These are phyloP conservation scores for Archilochus colubris DNA, from an alignment of 2,113 vertebrate genomes.

Conservation along the genomic window DNA sequence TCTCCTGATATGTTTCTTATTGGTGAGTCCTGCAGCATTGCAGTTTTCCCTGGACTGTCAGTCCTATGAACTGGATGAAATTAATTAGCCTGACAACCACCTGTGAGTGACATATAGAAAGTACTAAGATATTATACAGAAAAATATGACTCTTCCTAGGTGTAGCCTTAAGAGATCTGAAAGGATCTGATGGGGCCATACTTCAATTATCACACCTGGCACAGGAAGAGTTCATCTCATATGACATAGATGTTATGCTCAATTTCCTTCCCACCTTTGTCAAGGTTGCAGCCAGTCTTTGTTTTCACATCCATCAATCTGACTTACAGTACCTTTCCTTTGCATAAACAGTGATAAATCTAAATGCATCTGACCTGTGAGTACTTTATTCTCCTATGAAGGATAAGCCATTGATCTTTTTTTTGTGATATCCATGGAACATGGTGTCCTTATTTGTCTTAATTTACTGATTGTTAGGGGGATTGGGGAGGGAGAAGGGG, in stretches of 20 bases:
- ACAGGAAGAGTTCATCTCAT: not conserved
- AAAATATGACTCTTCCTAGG: not conserved
- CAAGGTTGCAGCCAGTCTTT: not conserved
- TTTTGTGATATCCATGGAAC: not conserved
- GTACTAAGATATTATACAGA: not conserved
- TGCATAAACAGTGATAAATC: not conserved
- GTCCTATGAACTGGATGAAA: not conserved
- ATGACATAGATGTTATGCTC: not conserved
- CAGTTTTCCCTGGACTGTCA: not conserved
- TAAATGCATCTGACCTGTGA: not conserved
- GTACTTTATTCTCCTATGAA: not conserved
- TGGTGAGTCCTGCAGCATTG: not conserved
- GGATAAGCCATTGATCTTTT: not conserved
- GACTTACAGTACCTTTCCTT: not conserved
- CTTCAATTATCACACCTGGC: not conserved
- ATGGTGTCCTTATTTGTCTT: not conserved
- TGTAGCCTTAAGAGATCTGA: not conserved
- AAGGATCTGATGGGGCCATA: not conserved
- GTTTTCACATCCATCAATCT: not conserved
- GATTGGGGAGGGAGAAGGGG: rapidly evolving
- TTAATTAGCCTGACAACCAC: not conserved
- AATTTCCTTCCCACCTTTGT: not conserved
- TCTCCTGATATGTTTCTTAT: not conserved
- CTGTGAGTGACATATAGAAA: not conserved
- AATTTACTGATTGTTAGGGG: not conserved